Base-by-base conservation (phyloP, 2,888 invertebrate genomes). In the Sphaeridia pumilis region DNA sequence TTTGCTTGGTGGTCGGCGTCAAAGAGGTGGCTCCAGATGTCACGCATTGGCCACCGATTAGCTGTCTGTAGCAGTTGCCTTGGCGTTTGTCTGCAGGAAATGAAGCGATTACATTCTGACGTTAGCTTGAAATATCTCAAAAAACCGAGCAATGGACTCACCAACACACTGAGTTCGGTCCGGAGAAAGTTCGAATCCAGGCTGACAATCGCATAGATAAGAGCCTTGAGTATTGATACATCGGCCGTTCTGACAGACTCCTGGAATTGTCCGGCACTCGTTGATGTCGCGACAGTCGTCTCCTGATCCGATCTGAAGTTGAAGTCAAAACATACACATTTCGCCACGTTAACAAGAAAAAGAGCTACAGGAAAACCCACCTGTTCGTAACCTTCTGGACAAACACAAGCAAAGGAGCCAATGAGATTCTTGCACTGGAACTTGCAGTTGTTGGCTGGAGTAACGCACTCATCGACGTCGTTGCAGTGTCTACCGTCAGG, bases 381-480 rank as follows among this genome's bases (percentile, higher is more conserved):
- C 20, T 38, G 12, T 17, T 38, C 38, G 17, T 38, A 38, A 12
- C 52, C 52, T 27, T 77, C 77, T 0, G 86, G 84, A 68, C 88
- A 89, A 65, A 84, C 82, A 73, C 88, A 88, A 76, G 84, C 79
- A 69, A 85, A 88, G 21, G 83, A 80, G 0, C 88, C 88, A 58
- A 88, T 84, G 52, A 83, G 73, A 69, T 89, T 89, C 71, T 88
- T 87, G 68, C 89, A 89, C 67, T 81, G 80, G 70, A 82, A 84
- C 65, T 82, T 82, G 72, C 88, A 88, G 63, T 79, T 79, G 72
- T 83, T 83, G 2, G 81, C 78, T 31, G 80, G 79, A 1, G 83
- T 83, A 4, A 75, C 72, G 69, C 89, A 89, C 73, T 89, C 88
- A 71, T 90, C 85, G n/a, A 88, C 81, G 74, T 89, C 89, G 73